A percentile compares a stretch with the other conserved stretches of the same genome.
phyloP scores from a whole-genome alignment of 1,140 invertebrate species.

The Temnothorax curvispinosus region DNA sequence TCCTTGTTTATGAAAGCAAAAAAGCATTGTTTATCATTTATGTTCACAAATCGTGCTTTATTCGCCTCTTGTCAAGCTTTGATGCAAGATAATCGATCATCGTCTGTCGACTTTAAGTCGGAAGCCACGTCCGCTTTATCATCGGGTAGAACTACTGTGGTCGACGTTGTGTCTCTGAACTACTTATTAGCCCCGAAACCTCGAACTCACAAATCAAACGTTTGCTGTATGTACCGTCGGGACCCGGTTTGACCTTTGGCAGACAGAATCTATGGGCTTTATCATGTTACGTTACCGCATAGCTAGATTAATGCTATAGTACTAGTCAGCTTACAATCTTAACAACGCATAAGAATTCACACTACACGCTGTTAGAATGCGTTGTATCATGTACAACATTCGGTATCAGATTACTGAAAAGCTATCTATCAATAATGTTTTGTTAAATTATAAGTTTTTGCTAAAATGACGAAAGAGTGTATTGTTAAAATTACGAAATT shows the following conservation, averaged over 20 bases:
- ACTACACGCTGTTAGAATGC: background rate
- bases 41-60: background rate
- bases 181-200: conserved; percentile 30
- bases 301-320: background rate
- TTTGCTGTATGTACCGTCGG: background rate
- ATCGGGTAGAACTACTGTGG: conserved; percentile 21
- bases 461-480: background rate
- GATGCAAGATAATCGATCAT: conserved; percentile 19
- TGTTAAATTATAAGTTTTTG: background rate
- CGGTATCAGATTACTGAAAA: background rate
- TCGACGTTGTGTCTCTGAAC: background rate
- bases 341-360: conserved; percentile 10
- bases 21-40: background rate
- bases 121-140: conserved; percentile 31
- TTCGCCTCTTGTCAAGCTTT: background rate
- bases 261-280: conserved; percentile 12
- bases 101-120: conserved; percentile 6
- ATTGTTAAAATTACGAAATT: background rate
- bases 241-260: background rate
- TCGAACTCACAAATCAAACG: conserved; percentile 35
- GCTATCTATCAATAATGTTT: background rate
- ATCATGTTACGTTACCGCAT: background rate
- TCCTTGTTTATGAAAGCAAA: background rate
- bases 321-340: background rate
- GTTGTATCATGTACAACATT: background rate